Percentiles rank a stretch among this genome's conserved stretches.
phyloP scores from a whole-genome alignment of 1,140 invertebrate species.

The Anastrepha ludens region DNA sequence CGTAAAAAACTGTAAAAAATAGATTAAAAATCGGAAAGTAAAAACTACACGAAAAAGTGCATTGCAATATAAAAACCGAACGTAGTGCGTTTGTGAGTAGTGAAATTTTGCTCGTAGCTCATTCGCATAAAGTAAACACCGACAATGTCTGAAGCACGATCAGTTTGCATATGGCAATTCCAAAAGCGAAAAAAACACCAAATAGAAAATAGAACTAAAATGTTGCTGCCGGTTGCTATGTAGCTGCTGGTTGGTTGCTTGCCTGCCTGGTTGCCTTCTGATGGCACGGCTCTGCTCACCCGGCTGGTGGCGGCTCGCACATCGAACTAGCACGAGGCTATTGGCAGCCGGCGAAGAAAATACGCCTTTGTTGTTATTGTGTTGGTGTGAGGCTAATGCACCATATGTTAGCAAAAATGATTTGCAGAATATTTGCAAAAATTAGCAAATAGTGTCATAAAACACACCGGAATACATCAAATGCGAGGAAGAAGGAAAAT shows the following conservation, averaged over 20 bases:
- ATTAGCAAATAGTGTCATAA: background rate
- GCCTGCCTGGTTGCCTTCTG: no score
- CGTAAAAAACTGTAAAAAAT: background rate
- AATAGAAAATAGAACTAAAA: no score
- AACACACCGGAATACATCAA: background rate
- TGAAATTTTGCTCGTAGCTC: no score
- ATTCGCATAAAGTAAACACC: no score
- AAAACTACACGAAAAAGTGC: background rate
- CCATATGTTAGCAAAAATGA: slow-evolving; percentile 41
- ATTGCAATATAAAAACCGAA: no score
- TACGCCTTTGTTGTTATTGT: background rate
- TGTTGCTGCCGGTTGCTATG: no score
- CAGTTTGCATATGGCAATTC: no score
- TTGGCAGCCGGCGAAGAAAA: background rate
- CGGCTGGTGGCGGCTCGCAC: background rate
- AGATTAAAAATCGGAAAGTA: background rate
- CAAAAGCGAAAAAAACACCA: no score
- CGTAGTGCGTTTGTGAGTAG: no score
- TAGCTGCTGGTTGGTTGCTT: no score
- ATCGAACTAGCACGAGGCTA: slow-evolving; percentile 28
- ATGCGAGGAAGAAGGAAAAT: background rate
- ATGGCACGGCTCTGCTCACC: background rate
- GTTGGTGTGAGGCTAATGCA: background rate
- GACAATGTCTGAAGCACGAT: no score
- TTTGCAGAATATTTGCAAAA: slow-evolving; percentile 8